These are phyloP conservation scores for Sceliomorpha sp. DNA, from an alignment of 2,888 invertebrate genomes.

Conservation along the genomic window DNA sequence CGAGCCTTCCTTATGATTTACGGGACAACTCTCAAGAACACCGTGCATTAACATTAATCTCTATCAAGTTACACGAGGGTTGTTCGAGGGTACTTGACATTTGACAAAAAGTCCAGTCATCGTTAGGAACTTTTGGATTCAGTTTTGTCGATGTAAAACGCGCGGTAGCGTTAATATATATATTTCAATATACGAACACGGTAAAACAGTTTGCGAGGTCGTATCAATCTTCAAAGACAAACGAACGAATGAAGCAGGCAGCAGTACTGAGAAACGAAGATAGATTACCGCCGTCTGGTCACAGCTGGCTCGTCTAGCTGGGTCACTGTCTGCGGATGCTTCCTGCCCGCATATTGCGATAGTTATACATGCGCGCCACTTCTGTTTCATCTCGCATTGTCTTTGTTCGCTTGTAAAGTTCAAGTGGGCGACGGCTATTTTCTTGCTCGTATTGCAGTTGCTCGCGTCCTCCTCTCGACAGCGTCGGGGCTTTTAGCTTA, in stretches of 20 bases:
- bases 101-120: no score
- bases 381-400: slow-evolving; percentile 48
- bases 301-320: slow-evolving; percentile 60
- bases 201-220: slow-evolving; percentile 38
- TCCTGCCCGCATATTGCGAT: slow-evolving; percentile 60
- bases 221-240: slow-evolving; percentile 69
- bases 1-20: no score
- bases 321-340: slow-evolving; percentile 57
- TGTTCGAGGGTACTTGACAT: no score
- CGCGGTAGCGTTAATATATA: no score
- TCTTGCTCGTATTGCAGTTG: slow-evolving; percentile 46
- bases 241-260: slow-evolving; percentile 69
- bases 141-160: no score
- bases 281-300: slow-evolving; percentile 64
- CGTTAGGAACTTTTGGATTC: no score
- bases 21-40: no score
- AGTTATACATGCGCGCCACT: slow-evolving; percentile 56
- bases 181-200: no score
- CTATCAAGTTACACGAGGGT: no score
- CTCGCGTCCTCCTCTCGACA: slow-evolving; percentile 25
- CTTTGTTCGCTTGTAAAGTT: slow-evolving; percentile 48
- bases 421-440: slow-evolving; percentile 43
- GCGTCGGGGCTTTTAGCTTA: slow-evolving; percentile 45
- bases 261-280: slow-evolving; percentile 69
- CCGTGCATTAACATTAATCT: no score